Percentiles rank a stretch among this genome's conserved stretches.
Evolutionary conservation across 2,888 invertebrate genomes (phyloP).

Genomic region (Hypolimnas misippus): DNA sequence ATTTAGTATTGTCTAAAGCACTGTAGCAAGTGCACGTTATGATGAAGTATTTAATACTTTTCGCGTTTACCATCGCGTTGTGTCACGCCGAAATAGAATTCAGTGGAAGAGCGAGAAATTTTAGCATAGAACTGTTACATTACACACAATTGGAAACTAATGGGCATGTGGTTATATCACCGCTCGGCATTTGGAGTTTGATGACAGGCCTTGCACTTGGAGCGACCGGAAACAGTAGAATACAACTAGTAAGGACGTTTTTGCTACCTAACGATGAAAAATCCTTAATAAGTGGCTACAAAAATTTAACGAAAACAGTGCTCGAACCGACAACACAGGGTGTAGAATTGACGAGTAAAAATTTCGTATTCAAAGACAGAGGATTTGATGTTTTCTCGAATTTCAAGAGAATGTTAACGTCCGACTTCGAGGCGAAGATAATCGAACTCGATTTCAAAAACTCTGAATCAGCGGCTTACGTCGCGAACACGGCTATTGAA

Average conservation of each 20-base stretch:
- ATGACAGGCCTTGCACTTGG: slow-evolving; percentile 75
- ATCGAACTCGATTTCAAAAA: slow-evolving; percentile 68
- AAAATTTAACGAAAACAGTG: slow-evolving; percentile 58
- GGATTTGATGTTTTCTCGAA: slow-evolving; percentile 60
- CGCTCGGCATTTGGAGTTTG: slow-evolving; percentile 79
- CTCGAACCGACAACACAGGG: slow-evolving; percentile 59
- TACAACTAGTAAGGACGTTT: slow-evolving; percentile 63
- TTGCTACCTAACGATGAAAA: slow-evolving; percentile 60
- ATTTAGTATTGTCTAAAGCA: slow-evolving; percentile 56
- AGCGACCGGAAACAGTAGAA: slow-evolving; percentile 65
- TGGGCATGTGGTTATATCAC: slow-evolving; percentile 76
- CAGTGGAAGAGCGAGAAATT: slow-evolving; percentile 70
- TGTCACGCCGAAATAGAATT: slow-evolving; percentile 67
- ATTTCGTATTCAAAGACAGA: slow-evolving; percentile 72
- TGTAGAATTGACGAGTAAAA: slow-evolving; percentile 67
- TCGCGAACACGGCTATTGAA: slow-evolving; percentile 69
- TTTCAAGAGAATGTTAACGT: slow-evolving; percentile 56
- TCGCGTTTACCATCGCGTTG: slow-evolving; percentile 56
- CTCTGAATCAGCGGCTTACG: slow-evolving; percentile 61
- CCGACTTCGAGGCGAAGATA: slow-evolving; percentile 68
- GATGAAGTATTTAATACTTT: slow-evolving; percentile 58
- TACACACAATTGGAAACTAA: slow-evolving; percentile 65
- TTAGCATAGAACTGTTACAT: slow-evolving; percentile 73
- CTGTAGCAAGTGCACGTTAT: slow-evolving; percentile 51
- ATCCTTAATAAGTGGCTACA: slow-evolving; percentile 62